Evolutionary conservation across 1,140 invertebrate genomes (phyloP).

Genomic region (Caerostris darwini): DNA sequence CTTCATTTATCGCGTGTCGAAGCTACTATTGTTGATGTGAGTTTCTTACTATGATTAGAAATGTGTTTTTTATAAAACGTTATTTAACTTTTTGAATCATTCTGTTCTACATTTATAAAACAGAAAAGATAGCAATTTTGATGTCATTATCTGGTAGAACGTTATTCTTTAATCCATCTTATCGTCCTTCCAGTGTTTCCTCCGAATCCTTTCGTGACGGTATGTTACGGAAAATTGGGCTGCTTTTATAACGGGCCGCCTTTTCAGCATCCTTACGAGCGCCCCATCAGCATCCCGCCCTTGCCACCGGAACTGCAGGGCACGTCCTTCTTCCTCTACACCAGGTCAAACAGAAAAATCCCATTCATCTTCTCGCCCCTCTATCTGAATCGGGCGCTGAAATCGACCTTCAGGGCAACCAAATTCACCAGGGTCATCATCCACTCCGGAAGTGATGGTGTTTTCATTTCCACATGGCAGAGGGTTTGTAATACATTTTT

Average conservation of each 20-base stretch:
- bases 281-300: constrained; percentile 90
- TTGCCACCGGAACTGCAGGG: constrained; percentile 85
- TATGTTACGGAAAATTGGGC: constrained; percentile 89
- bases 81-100: no score
- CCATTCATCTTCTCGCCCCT: not conserved
- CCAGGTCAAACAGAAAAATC: constrained; percentile 82
- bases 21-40: no score
- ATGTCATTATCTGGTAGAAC: no score
- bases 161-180: no score
- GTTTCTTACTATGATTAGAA: no score
- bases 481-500: constrained; percentile 7
- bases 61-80: no score
- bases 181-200: not conserved
- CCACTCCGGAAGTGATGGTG: constrained; percentile 85
- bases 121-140: no score
- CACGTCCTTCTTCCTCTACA: constrained; percentile 83
- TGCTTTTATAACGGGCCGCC: constrained; percentile 90
- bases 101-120: no score
- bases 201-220: not conserved
- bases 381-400: constrained; percentile 81
- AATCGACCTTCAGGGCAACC: constrained; percentile 80
- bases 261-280: constrained; percentile 86
- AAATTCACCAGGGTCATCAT: constrained; percentile 89
- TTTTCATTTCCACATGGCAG: constrained; percentile 39
- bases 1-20: no score